phyloP scores from a whole-genome alignment of 2,888 invertebrate species.

The Amiota minor region DNA sequence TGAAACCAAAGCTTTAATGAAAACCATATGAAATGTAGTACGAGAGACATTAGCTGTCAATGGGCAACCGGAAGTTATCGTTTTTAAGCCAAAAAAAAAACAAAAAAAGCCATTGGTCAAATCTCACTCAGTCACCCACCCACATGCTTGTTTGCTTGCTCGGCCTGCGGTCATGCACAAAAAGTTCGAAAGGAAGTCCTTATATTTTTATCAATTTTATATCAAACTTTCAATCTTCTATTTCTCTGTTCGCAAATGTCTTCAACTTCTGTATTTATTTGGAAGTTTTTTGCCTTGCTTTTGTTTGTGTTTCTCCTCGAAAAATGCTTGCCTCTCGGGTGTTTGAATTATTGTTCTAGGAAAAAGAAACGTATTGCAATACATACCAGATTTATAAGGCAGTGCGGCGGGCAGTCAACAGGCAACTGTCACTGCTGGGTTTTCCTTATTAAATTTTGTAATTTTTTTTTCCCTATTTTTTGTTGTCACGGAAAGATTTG shows the following conservation, averaged over 20 bases:
- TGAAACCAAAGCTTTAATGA: no score
- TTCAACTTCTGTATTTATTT: not conserved
- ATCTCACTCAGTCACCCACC: not conserved
- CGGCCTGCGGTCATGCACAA: constrained; percentile 3
- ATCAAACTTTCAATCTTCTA: not conserved
- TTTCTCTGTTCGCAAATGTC: not conserved
- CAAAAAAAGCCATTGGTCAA: no score
- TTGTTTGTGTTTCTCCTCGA: constrained; percentile 3
- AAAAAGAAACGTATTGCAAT: no score
- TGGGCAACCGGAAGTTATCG: not conserved
- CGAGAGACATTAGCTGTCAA: not conserved
- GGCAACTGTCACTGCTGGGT: constrained; percentile 6
- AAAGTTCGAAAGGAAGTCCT: constrained; percentile 12
- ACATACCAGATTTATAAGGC: no score
- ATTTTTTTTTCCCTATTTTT: not conserved
- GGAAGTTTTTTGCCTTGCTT: not conserved
- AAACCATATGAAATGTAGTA: no score
- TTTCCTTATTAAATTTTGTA: no score
- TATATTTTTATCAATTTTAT: constrained; percentile 5
- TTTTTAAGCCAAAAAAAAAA: constrained; percentile 3
- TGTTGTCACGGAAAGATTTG: not conserved
- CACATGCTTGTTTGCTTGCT: not conserved
- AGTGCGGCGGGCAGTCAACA: not conserved
- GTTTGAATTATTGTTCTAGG: no score
- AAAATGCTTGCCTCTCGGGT: no score